phyloP scores from a whole-genome alignment of 2,113 vertebrate species.

The Gallinago media region DNA sequence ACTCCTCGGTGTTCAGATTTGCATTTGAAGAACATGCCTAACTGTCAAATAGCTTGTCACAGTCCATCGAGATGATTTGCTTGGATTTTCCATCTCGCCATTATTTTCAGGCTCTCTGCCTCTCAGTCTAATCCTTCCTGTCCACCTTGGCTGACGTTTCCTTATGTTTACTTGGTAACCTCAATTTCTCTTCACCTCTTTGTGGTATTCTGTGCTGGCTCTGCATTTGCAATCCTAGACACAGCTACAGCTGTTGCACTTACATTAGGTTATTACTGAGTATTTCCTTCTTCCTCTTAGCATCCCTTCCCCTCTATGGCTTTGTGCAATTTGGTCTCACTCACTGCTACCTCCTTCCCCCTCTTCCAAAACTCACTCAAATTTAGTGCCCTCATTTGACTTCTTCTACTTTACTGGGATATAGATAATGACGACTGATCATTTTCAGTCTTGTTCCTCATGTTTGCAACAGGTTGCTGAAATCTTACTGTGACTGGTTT shows the following conservation, averaged over 20 bases:
- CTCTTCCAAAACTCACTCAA: not conserved
- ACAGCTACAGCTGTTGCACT: not conserved
- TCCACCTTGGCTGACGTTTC: not conserved
- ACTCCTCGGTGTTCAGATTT: not conserved
- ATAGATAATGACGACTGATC: not conserved
- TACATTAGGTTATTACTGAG: not conserved
- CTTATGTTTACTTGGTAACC: not conserved
- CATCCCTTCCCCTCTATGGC: not conserved
- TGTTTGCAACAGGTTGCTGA: not conserved
- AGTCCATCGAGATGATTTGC: not conserved
- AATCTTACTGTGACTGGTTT: not conserved
- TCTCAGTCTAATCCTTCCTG: not conserved
- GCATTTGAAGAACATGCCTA: not conserved
- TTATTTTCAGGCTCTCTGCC: not conserved
- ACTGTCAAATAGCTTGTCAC: not conserved
- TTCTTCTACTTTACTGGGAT: not conserved
- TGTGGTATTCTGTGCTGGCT: not conserved
- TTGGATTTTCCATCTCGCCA: not conserved
- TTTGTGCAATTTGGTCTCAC: not conserved
- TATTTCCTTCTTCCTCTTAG: not conserved
- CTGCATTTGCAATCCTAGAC: not conserved
- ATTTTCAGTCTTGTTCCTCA: not conserved
- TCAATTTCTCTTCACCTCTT: not conserved
- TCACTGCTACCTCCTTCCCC: not conserved
- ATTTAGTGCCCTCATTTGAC: not conserved